phyloP scores from a whole-genome alignment of 1,140 invertebrate genomes.

The Pachyrhynchus sulphureomaculatus region DNA sequence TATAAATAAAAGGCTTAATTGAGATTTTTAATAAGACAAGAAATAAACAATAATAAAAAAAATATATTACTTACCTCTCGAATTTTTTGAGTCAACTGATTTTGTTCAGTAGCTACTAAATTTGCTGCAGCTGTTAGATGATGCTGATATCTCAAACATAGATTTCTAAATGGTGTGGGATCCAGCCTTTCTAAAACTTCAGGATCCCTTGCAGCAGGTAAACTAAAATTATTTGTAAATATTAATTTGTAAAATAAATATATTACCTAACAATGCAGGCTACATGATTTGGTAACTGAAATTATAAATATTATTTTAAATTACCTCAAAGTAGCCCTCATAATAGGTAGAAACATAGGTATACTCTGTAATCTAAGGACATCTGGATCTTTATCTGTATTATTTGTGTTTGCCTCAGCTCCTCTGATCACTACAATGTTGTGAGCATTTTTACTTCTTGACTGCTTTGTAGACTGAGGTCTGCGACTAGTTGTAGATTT shows the following conservation, averaged over 20 bases:
- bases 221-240: conserved; percentile 52
- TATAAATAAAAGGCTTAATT: too few relatives aligned
- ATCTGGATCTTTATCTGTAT: conserved; percentile 77
- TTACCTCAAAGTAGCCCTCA: conserved; percentile 73
- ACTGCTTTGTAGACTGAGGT: conserved; percentile 34
- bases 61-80: conserved; percentile 68
- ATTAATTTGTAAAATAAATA: not conserved
- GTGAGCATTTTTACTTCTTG: conserved; percentile 46
- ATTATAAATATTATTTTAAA: too few relatives aligned
- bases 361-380: conserved; percentile 76
- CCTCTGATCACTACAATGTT: conserved; percentile 86
- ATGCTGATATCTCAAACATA: conserved; percentile 73
- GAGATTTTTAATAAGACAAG: too few relatives aligned
- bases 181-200: conserved; percentile 82
- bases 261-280: not conserved
- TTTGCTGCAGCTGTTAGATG: conserved; percentile 72
- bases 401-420: conserved; percentile 61
- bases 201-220: conserved; percentile 81
- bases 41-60: too few relatives aligned
- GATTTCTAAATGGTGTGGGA: conserved; percentile 60
- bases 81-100: conserved; percentile 66
- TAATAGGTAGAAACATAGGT: conserved; percentile 90
- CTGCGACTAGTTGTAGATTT: conserved; percentile 43
- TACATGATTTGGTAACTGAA: too few relatives aligned
- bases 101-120: conserved; percentile 72